A percentile compares a stretch with the other conserved stretches of the same genome.
Evolutionary conservation across 2,888 invertebrate genomes (phyloP).

Genomic region (Orthosia cruda): DNA sequence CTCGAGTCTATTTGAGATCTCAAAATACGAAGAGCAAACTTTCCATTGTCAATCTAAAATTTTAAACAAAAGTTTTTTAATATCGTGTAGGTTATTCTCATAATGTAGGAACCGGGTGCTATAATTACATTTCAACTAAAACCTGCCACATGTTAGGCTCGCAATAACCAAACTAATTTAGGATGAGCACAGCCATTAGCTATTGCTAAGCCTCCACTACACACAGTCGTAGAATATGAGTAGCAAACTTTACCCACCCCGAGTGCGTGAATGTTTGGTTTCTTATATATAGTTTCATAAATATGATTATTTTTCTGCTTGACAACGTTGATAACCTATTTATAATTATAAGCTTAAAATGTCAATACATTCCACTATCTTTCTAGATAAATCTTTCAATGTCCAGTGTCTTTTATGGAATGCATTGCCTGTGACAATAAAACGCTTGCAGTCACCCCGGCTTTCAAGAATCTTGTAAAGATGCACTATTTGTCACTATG

Average conservation of each 20-base stretch:
- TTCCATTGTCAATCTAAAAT: constrained; percentile 11
- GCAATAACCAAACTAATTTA: constrained; percentile 78
- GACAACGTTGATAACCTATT: no score
- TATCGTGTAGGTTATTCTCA: constrained; percentile 16
- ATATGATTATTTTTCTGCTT: no score
- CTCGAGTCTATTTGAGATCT: background rate
- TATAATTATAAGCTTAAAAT: no score
- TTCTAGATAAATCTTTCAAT: no score
- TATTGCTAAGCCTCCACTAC: constrained; percentile 41
- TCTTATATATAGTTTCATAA: no score
- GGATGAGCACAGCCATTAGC: constrained; percentile 75
- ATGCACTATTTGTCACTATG: no score
- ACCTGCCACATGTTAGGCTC: constrained; percentile 73
- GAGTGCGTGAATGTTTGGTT: no score
- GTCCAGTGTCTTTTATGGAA: no score
- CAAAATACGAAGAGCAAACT: background rate
- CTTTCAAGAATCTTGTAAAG: no score
- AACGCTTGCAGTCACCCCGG: no score
- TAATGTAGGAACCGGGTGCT: constrained; percentile 17
- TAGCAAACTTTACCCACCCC: background rate
- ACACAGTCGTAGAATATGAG: constrained; percentile 6
- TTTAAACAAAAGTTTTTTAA: constrained; percentile 37
- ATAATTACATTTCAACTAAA: constrained; percentile 71
- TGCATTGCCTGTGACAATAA: no score
- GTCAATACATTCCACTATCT: no score